Evolutionary conservation across 2,797 vertebrate genomes (phyloP).

Genomic region (Sebastes reedi): DNA sequence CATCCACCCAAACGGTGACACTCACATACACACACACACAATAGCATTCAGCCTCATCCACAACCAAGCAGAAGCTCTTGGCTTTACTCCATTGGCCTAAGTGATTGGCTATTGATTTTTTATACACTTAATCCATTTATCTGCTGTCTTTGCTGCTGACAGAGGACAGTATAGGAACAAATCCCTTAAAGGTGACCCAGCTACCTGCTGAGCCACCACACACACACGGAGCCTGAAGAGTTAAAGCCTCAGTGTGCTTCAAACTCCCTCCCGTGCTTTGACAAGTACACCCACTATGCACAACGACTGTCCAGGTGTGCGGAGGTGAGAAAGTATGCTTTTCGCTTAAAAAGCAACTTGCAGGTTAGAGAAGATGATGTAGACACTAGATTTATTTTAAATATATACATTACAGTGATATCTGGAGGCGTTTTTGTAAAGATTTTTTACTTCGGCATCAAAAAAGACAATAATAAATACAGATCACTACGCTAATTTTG

Average conservation of each 20-base stretch:
- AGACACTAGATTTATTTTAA: no score
- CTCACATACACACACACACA: constrained; percentile 23
- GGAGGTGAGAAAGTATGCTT: not conserved
- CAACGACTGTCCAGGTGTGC: not conserved
- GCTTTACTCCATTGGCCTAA: constrained; percentile 70
- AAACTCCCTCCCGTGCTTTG: not conserved
- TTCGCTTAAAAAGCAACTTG: no score
- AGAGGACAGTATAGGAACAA: constrained; percentile 39
- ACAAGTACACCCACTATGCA: not conserved
- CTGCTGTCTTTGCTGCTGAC: constrained; percentile 56
- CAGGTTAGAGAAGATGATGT: no score
- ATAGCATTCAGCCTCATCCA: constrained; percentile 34
- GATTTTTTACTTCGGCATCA: no score
- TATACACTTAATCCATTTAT: constrained; percentile 81
- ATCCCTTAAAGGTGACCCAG: constrained; percentile 73
- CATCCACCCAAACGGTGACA: constrained; percentile 32
- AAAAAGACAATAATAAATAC: no score
- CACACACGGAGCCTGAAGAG: not conserved
- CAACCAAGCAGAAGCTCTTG: constrained; percentile 48
- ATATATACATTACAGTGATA: no score
- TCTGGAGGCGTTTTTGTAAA: no score
- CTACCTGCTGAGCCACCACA: constrained; percentile 21
- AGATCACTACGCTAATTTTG: no score
- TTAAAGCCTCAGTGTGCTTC: not conserved
- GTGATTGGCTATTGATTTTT: constrained; percentile 84